phyloP scores from a whole-genome alignment of 1,140 invertebrate genomes.

The Drosophila kurseongensis region DNA sequence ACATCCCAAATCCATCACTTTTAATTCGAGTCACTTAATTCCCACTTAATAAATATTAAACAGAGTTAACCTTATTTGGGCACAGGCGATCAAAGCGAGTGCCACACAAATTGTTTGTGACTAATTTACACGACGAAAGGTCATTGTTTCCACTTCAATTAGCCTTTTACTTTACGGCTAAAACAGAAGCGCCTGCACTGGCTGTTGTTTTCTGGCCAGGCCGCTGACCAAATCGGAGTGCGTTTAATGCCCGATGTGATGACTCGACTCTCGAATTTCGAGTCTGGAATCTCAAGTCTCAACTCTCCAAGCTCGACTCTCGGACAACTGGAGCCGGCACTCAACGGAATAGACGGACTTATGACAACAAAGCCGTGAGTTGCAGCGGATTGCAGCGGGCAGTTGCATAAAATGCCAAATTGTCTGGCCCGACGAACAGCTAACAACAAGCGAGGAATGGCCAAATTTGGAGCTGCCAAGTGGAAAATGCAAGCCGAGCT shows the following conservation, averaged over 20 bases:
- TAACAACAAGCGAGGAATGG: slow-evolving; percentile 31
- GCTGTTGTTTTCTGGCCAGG: slow-evolving; percentile 2
- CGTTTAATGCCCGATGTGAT: slow-evolving; percentile 28
- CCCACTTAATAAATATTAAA: slow-evolving; percentile 35
- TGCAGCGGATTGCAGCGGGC: slow-evolving; percentile 26
- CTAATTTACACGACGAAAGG: slow-evolving; percentile 77
- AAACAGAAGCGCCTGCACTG: slow-evolving; percentile 6
- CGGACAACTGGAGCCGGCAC: slow-evolving; percentile 47
- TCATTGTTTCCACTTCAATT: slow-evolving; percentile 82
- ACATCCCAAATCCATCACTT: slow-evolving; percentile 2
- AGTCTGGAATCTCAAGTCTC: too few species aligned
- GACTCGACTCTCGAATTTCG: not conserved
- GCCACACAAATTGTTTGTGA: slow-evolving; percentile 68
- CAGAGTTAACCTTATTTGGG: slow-evolving; percentile 48
- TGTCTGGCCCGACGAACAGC: slow-evolving; percentile 53
- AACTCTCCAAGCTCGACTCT: not conserved
- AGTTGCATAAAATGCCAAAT: slow-evolving; percentile 79
- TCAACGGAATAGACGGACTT: slow-evolving; percentile 35
- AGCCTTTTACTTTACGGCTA: slow-evolving; percentile 55
- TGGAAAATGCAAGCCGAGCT: slow-evolving; percentile 51
- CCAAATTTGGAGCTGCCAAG: slow-evolving; percentile 70
- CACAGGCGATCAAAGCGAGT: slow-evolving; percentile 28
- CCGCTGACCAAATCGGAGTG: slow-evolving; percentile 66
- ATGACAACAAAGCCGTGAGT: slow-evolving; percentile 49
- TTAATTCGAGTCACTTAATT: slow-evolving; percentile 23